phyloP scores from a whole-genome alignment of 2,888 invertebrate genomes.

The Ligdia adustata region DNA sequence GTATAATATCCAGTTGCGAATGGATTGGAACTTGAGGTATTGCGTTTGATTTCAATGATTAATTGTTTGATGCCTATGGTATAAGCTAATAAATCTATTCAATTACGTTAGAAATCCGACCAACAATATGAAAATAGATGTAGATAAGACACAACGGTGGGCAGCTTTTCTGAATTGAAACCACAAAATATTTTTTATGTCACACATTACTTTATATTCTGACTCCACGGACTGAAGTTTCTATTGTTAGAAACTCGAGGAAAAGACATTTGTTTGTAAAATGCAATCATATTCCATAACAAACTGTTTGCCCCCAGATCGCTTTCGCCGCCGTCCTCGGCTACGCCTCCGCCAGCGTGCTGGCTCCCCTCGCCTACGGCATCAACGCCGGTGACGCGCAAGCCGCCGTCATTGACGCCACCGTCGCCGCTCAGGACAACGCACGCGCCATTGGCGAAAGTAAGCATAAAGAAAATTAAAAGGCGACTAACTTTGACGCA shows the following conservation, averaged over 20 bases:
- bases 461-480: neutral
- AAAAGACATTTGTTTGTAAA: too few relatives aligned
- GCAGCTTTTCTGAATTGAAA: too few relatives aligned
- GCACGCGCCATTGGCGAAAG: constrained; percentile 64
- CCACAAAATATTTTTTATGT: too few relatives aligned
- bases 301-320: constrained; percentile 64
- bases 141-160: too few relatives aligned
- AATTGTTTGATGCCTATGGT: neutral
- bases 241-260: too few relatives aligned
- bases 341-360: constrained; percentile 73
- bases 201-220: too few relatives aligned
- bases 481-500: too few relatives aligned
- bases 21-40: constrained; percentile 4
- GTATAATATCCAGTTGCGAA: constrained; percentile 4
- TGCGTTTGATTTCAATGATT: neutral
- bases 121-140: too few relatives aligned
- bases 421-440: constrained; percentile 66
- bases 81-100: too few relatives aligned
- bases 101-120: too few relatives aligned
- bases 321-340: constrained; percentile 78
- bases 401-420: constrained; percentile 74
- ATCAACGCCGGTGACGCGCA: constrained; percentile 74
- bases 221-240: too few relatives aligned
- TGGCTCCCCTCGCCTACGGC: constrained; percentile 63
- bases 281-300: too few relatives aligned